phyloP scores from a whole-genome alignment of 2,888 invertebrate species.

The Drosophila parthenogenetica region DNA sequence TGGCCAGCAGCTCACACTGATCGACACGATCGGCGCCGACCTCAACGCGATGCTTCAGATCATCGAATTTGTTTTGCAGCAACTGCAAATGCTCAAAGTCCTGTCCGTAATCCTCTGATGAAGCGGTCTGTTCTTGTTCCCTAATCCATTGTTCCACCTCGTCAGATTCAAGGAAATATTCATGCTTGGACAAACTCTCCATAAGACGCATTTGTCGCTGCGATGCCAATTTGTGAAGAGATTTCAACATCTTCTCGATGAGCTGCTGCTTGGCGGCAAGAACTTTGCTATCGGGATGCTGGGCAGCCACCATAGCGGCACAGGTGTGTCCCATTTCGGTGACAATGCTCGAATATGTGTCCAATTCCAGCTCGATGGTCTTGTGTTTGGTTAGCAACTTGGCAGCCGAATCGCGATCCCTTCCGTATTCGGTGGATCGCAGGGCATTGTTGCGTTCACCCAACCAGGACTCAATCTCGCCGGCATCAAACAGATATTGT shows the following conservation, averaged over 20 bases:
- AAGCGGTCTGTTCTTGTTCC: conserved; percentile 94
- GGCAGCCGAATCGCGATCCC: conserved; percentile 95
- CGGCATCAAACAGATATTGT: conserved; percentile 95
- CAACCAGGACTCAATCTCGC: conserved; percentile 97
- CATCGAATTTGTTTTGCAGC: conserved; percentile 95
- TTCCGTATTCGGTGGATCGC: conserved; percentile 93
- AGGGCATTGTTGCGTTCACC: conserved; percentile 93
- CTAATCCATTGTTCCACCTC: conserved; percentile 97
- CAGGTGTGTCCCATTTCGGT: conserved; percentile 96
- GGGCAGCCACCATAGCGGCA: conserved; percentile 91
- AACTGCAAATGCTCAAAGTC: conserved; percentile 96
- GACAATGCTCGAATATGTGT: conserved; percentile 96
- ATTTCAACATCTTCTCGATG: conserved; percentile 91
- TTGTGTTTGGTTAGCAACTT: conserved; percentile 98
- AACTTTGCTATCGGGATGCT: conserved; percentile 93
- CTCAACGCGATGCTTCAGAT: conserved; percentile 95
- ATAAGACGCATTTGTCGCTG: conserved; percentile 93
- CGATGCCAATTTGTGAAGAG: conserved; percentile 92
- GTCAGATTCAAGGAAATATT: conserved; percentile 95
- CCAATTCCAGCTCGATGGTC: conserved; percentile 95
- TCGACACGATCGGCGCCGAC: conserved; percentile 95
- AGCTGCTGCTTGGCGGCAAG: conserved; percentile 91
- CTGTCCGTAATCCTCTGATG: conserved; percentile 96
- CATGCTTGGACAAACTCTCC: conserved; percentile 95
- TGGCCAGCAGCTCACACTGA: conserved; percentile 95